phyloP scores from a whole-genome alignment of 2,797 vertebrate genomes.

The Mastacembelus armatus region DNA sequence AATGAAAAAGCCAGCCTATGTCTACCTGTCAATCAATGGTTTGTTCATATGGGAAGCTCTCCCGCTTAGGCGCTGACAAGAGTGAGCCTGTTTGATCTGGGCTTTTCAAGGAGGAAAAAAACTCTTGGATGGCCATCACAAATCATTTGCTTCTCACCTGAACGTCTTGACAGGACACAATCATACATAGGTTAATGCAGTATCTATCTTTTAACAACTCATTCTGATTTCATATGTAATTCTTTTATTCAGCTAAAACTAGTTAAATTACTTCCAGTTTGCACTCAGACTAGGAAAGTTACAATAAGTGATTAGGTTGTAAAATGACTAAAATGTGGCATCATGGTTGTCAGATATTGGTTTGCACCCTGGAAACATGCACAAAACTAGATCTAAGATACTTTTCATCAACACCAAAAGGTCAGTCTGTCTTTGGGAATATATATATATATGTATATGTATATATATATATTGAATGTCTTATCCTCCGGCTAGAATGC shows the following conservation, averaged over 20 bases:
- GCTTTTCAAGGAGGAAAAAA: constrained; percentile 78
- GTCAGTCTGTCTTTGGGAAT: too few species aligned
- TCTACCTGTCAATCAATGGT: constrained; percentile 91
- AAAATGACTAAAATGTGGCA: neutral
- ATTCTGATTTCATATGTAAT: constrained; percentile 67
- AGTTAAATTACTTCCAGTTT: constrained; percentile 59
- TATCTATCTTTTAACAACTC: constrained; percentile 69
- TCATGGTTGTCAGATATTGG: neutral
- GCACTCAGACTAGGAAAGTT: constrained; percentile 10
- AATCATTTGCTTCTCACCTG: constrained; percentile 82
- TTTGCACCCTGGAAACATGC: neutral
- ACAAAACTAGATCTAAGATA: too few species aligned
- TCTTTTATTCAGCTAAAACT: constrained; percentile 62
- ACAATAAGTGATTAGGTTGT: neutral
- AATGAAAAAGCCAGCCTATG: constrained; percentile 87
- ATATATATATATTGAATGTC: too few species aligned
- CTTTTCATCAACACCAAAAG: too few species aligned
- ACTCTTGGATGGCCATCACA: constrained; percentile 84
- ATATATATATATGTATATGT: too few species aligned
- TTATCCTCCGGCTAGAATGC: neutral
- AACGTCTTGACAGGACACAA: constrained; percentile 81
- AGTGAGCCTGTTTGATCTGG: constrained; percentile 88
- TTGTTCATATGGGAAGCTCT: constrained; percentile 66
- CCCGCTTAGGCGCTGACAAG: constrained; percentile 71
- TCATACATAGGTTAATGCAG: constrained; percentile 79